phyloP scores from a whole-genome alignment of 2,797 vertebrate genomes.

The Scolopax rusticola region DNA sequence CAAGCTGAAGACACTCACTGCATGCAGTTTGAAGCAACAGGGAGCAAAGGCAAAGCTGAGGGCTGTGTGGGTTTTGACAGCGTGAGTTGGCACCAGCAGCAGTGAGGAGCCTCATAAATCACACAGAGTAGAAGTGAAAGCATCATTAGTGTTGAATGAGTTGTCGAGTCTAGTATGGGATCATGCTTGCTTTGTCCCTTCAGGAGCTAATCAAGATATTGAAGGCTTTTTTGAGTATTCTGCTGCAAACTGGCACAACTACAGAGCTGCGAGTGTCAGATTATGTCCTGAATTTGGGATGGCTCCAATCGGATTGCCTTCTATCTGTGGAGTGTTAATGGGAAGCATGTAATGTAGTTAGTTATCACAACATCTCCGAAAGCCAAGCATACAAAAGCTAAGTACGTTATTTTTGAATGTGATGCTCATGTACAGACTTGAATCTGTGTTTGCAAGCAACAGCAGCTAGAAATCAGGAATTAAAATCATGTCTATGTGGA shows the following conservation, averaged over 20 bases:
- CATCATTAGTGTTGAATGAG: background rate
- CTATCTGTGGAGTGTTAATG: background rate
- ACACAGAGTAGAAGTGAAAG: background rate
- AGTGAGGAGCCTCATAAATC: background rate
- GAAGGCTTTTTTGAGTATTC: background rate
- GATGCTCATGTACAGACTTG: background rate
- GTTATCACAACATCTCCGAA: background rate
- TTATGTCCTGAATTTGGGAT: background rate
- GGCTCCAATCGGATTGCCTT: background rate
- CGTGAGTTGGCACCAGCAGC: background rate
- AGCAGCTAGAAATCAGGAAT: background rate
- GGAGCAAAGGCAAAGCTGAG: background rate
- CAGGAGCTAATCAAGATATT: background rate
- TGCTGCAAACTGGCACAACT: background rate
- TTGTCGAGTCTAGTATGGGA: background rate
- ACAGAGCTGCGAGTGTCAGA: background rate
- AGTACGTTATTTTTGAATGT: background rate
- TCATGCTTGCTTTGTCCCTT: background rate
- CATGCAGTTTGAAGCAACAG: background rate
- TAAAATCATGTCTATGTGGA: background rate
- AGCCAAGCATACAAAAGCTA: background rate
- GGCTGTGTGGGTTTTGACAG: background rate
- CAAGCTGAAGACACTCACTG: background rate
- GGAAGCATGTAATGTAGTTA: background rate
- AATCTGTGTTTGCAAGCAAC: background rate